Evolutionary conservation across 53 echinoderm and acorn worm genomes (phyloP).

Genomic region (Patiria pectinifera): DNA sequence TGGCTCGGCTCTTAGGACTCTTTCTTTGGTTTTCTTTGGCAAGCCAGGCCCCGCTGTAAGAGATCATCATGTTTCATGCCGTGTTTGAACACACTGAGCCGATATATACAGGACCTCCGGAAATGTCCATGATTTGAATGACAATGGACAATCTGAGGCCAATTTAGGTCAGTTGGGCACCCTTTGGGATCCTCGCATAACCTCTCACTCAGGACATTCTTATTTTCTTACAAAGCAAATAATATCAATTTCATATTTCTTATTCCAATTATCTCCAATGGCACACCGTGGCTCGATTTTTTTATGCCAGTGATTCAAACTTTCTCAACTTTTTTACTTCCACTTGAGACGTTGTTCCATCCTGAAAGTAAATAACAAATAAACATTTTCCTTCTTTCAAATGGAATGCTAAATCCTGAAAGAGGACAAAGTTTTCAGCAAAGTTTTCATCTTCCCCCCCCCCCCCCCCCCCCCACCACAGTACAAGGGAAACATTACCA

Average conservation of each 20-base stretch:
- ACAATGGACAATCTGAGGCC: constrained; percentile 29
- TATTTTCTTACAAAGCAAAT: background rate
- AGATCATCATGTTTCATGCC: constrained; percentile 61
- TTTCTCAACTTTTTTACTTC: no score
- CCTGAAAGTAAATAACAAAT: no score
- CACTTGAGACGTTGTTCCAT: no score
- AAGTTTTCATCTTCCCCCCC: no score
- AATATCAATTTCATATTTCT: background rate
- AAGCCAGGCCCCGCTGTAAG: constrained; percentile 16
- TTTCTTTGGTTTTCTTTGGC: background rate
- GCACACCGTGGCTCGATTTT: background rate
- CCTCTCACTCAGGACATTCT: background rate
- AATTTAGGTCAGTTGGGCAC: background rate
- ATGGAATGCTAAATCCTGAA: no score
- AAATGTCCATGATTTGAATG: constrained; percentile 37
- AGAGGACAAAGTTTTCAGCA: no score
- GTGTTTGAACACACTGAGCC: constrained; percentile 46
- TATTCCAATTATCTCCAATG: background rate
- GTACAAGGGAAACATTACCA: no score
- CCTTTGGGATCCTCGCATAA: background rate
- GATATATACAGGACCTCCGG: background rate
- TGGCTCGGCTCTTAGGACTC: background rate
- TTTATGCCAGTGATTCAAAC: background rate
- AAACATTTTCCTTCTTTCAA: no score
- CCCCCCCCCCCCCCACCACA: no score